Conservation (phyloP, 23 tunicate species). For the Diplosoma virens region DNA sequence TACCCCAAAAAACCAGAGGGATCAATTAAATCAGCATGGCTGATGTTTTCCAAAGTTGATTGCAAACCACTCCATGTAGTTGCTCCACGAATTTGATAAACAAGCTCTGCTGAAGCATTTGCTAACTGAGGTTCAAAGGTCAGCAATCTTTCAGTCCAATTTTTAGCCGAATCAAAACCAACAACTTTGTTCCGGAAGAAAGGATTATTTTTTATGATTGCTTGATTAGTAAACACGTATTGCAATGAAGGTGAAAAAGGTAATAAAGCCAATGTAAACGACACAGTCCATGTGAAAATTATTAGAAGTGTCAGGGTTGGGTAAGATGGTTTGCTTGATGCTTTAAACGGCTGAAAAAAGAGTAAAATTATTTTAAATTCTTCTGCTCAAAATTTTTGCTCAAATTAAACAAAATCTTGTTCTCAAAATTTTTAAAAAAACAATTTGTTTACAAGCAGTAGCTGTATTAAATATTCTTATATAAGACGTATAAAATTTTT, state of each 20-base stretch:
- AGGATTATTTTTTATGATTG: conserved; percentile 8
- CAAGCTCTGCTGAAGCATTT: neutral
- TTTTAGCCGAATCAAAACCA: conserved; percentile 15
- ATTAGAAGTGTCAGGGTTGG: conserved; percentile 3
- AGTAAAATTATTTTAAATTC: too few relatives aligned
- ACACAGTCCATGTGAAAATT: neutral
- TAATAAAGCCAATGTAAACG: conserved; percentile 20
- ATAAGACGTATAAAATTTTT: too few relatives aligned
- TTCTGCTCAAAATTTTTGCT: too few relatives aligned
- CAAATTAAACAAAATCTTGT: too few relatives aligned
- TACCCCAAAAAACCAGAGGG: too few relatives aligned
- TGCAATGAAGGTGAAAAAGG: conserved; percentile 23
- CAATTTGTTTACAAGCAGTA: too few relatives aligned
- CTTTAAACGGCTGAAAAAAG: conserved; percentile 42
- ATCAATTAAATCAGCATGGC: neutral
- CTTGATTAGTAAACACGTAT: conserved; percentile 7
- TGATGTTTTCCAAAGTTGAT: neutral
- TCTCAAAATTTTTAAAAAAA: too few relatives aligned
- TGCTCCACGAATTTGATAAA: neutral
- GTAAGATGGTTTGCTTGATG: conserved; percentile 16
- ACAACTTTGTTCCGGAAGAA: conserved; percentile 27
- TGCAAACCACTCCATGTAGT: conserved; percentile 15
- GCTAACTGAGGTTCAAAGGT: neutral
- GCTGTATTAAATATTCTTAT: too few relatives aligned
- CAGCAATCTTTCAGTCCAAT: conserved; percentile 16